Evolutionary conservation across 2,888 invertebrate species (phyloP), one percentile per base, ranked within the genome.

Genomic region (Plebejus argus): DNA sequence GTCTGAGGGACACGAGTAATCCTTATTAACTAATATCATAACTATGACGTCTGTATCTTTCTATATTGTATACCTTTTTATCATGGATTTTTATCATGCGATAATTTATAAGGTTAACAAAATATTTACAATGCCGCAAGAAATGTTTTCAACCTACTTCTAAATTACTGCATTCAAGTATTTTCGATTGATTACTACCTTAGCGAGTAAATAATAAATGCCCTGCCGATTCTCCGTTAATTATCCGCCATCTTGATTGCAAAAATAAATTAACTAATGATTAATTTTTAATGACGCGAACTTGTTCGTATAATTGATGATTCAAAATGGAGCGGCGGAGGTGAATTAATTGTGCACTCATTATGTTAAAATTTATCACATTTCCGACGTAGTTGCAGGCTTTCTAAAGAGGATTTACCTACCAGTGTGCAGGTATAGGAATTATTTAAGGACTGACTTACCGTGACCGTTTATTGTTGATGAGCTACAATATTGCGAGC

Each of bases 221-320:
- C 18, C 6, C 33, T 33, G 66, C 66, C 66, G 28, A 28, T 66
- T 66, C 66, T 15, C 15, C 66, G 15, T 66, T 66, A 66, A 66
- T 66, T 33, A 66, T 66, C 12, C 61, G 28, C 28, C 66, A 15
- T 66, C 28, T 28, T 66, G 66, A 66, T 66, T 66, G 28, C 28
- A 28, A 66, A 66, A 28, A 45, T 39, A 45, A 20, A 45, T 72
- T 20, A 72, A 45, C 23, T 20, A 72, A 72, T 72, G 45, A 72
- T 72, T 72, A 72, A 45, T 20, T 45, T 39, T 72, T 71, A 72
- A 72, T 45, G 72, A 72, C 45, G 23, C 12, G 45, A 72, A 23
- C 72, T 12, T 45, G 45, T 72, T 39, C 45, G 23, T 12, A 20
- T 72, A 72, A 72, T 72, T 72, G 72, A 72, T 72, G 72, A 20